phyloP scores from a whole-genome alignment of 2,113 vertebrate genomes.

The Mirza zaza region DNA sequence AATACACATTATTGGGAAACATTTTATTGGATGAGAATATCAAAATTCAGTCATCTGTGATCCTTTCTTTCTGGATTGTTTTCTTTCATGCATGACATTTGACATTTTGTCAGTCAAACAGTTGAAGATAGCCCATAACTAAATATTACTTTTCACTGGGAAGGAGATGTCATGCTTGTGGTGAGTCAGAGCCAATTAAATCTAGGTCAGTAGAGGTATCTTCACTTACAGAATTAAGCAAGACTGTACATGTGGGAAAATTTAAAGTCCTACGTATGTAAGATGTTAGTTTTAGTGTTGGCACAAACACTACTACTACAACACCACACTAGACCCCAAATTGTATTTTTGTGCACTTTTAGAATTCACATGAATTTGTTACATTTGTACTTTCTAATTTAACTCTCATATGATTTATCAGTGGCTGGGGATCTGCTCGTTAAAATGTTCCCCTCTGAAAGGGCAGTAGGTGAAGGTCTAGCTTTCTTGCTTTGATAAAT shows the following conservation, averaged over 20 bases:
- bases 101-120: conserved; percentile 13
- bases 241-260: neutral
- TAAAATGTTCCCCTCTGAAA: neutral
- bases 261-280: neutral
- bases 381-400: neutral
- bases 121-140: neutral
- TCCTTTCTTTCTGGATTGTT: neutral
- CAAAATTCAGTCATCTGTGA: neutral
- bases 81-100: conserved; percentile 5
- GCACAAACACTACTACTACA: neutral
- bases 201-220: neutral
- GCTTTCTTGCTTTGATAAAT: neutral
- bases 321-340: neutral
- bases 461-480: neutral
- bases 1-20: neutral
- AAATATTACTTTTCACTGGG: conserved; percentile 1
- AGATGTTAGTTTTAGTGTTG: neutral
- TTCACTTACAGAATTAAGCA: neutral
- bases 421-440: neutral
- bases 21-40: neutral
- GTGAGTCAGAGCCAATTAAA: neutral
- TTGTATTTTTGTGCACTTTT: neutral
- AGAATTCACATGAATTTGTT: neutral
- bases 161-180: conserved; percentile 31
- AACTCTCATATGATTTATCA: neutral